phyloP scores from a whole-genome alignment of 1,140 invertebrate species.

The Antheraea mylitta region DNA sequence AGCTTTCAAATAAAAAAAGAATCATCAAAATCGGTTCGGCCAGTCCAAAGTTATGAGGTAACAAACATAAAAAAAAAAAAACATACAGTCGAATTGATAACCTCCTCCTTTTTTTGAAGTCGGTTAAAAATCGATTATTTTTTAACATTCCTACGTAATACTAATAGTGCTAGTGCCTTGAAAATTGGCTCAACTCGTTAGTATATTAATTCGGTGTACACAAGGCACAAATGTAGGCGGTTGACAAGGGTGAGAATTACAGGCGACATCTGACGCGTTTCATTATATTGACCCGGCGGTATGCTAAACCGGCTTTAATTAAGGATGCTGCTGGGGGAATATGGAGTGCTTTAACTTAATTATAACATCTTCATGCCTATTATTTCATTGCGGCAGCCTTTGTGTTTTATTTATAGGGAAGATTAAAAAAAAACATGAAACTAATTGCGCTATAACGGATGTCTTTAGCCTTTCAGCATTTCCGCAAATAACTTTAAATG shows the following conservation, averaged over 20 bases:
- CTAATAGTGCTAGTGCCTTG: not conserved
- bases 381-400: not conserved
- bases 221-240: conserved; percentile 2
- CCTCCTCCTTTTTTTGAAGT: too few relatives aligned
- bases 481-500: too few relatives aligned
- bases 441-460: too few relatives aligned
- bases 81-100: too few relatives aligned
- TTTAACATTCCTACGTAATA: not conserved
- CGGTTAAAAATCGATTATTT: too few relatives aligned
- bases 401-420: not conserved
- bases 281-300: conserved; percentile 1
- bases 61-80: too few relatives aligned
- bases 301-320: not conserved
- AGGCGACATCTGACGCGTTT: not conserved
- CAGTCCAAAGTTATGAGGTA: too few relatives aligned
- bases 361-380: conserved; percentile 1
- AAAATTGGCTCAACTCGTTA: conserved; percentile 1
- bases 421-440: too few relatives aligned
- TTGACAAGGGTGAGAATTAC: conserved; percentile 11
- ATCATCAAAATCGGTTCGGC: too few relatives aligned
- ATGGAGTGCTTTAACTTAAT: conserved; percentile 3
- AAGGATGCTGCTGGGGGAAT: not conserved
- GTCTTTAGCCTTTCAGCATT: too few relatives aligned
- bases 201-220: conserved; percentile 12
- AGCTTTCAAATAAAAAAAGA: too few relatives aligned